Conservation (phyloP, 2,113 vertebrate genomes). For the Thinocorus orbignyianus region DNA sequence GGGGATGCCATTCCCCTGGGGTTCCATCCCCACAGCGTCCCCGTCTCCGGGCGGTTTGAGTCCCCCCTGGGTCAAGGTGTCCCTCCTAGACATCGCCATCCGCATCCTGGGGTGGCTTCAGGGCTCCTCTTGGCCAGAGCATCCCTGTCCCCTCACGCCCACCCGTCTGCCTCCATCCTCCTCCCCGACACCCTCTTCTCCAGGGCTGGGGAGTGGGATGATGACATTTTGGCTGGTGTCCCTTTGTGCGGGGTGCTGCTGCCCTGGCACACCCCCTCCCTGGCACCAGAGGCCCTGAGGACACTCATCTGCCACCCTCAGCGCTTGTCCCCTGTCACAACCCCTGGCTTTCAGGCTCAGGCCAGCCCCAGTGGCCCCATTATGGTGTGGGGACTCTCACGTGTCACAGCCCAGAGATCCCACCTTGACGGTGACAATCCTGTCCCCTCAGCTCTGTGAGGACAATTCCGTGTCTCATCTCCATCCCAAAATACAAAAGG, state of each 20-base stretch:
- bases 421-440: accelerated
- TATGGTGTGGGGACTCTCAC: accelerated
- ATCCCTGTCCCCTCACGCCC: background rate
- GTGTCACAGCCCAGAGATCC: background rate
- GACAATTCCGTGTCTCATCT: accelerated
- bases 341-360: background rate
- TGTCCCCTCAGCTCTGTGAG: background rate
- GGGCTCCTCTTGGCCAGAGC: background rate
- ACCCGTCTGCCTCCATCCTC: background rate
- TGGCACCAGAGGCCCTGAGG: background rate
- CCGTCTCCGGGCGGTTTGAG: accelerated
- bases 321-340: background rate
- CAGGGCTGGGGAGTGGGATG: accelerated
- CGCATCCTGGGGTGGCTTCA: background rate
- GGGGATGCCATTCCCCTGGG: background rate
- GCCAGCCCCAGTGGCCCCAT: accelerated
- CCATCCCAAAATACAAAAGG: background rate
- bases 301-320: accelerated
- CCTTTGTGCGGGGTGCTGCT: background rate
- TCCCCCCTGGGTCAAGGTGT: background rate
- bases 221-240: background rate
- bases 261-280: background rate
- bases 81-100: too few relatives aligned
- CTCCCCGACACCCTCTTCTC: background rate
- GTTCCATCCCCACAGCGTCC: background rate